Evolutionary conservation across 2,888 invertebrate species (phyloP), one percentile per base, ranked within the genome.

Genomic region (Platypus cylindrus): DNA sequence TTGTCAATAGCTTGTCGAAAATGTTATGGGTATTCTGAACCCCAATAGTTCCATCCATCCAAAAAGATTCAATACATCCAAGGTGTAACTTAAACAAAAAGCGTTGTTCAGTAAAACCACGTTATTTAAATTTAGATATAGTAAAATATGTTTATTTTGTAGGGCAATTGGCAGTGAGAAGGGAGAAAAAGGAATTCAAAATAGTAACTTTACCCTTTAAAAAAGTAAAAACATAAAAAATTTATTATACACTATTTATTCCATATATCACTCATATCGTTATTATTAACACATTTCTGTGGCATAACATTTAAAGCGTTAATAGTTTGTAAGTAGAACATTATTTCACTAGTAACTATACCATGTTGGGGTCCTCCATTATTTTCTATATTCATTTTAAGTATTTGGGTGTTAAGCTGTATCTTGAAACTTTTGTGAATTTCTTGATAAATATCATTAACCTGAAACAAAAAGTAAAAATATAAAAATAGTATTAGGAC

Each of bases 321-420:
- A 50, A 91, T 68, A 37, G 86, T 87, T 64, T 89, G 84, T 52
- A 86, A 70, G 60, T 91, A 91, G 64, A 90, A 90, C 41, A 85
- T 84, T 53, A 90, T 64, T 65, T 91, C 91, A 5, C 87, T 84
- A 20, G 85, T 89, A n/a, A 91, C 90, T 34, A 87, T 78, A 25
- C 91, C 93, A 59, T 94, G 93, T 56, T 93, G 89, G 2, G 94
- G 94, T 30, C 93, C 91, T n/a, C 93, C 93, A 65, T 94, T 89
- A 49, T 90, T 93, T 36, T 79, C 76, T 47, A 95, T 86, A 55
- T 89, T 87, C 70, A 91, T 77, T 59, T 78, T 80, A 3, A 74
- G 57, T 47, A 95, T 66, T 56, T 89, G 85, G 51, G 86, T 82
- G 60, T 85, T 70, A 48, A 94, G 65, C 56, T 84, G 79, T 47